Base-by-base conservation (phyloP, 2,113 vertebrate species). In the Sciurus niger region DNA sequence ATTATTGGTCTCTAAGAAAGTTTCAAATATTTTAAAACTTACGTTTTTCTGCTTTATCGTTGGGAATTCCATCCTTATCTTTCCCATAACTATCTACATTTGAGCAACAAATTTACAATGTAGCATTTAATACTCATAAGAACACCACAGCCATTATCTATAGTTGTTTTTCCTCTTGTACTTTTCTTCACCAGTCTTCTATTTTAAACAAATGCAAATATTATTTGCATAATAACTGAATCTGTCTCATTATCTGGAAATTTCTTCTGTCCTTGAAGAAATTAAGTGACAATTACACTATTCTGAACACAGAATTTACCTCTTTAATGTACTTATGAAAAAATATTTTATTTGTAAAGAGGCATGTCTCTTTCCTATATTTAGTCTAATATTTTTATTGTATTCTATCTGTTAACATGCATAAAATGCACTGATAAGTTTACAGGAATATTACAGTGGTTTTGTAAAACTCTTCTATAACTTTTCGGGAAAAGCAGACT, bases 271-370 rank as follows among this genome's bases (percentile, higher is more conserved):
- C 43, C 4, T 87, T 48, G 34, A 95, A 53, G 60, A 97, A 95
- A 96, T 84, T 3, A 97, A 95, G 73, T 94, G 43, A 87, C n/a
- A 92, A 25, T 96, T 94, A 93, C 10, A 28, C 22, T 89, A 10
- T 51, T 96, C 34, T 93, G 68, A 73, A 89, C 20, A 78, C 48
- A 95, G 93, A 89, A 53, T 82, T 17, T 95, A 65, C 82, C 37
- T 92, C 17, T 97, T 48, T 48, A 63, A 53, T 25, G 3, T 51
- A 76, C 24, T 76, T 77, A 25, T 86, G 43, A 40, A 22, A 95
- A 77, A 96, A 87, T 95, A 90, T 89, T 88, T 83, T 1, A 11
- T 46, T 58, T 95, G 60, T 86, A 96, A 94, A 25, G 28, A 2
- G 0, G 78, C 3, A n/a, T 32, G 16, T 40, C 78, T 51, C 10